A percentile compares a stretch with the other conserved stretches of the same genome.
phyloP scores from a whole-genome alignment of 2,888 invertebrate genomes.

The Falcaria lacertinaria region DNA sequence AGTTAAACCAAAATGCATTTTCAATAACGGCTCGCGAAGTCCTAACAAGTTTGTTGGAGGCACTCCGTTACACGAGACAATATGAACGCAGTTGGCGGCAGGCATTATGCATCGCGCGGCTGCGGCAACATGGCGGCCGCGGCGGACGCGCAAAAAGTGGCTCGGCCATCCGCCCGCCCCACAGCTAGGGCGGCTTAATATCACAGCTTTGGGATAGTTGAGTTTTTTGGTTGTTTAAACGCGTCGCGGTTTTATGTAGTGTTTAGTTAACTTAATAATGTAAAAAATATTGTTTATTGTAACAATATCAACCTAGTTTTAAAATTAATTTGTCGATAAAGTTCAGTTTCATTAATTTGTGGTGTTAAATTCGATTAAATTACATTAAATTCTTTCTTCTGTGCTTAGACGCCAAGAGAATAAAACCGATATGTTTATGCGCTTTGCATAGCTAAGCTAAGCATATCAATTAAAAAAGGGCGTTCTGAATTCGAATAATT shows the following conservation, averaged over 20 bases:
- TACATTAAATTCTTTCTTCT: too few relatives aligned
- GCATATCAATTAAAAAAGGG: too few relatives aligned
- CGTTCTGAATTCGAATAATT: too few relatives aligned
- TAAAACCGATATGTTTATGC: too few relatives aligned
- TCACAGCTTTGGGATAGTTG: neutral
- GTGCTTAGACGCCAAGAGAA: too few relatives aligned
- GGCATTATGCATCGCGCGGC: conserved; percentile 45
- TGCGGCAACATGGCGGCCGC: conserved; percentile 26
- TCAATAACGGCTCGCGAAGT: neutral
- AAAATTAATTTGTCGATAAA: too few relatives aligned
- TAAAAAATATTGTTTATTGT: neutral
- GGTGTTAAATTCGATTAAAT: too few relatives aligned
- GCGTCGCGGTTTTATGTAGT: neutral
- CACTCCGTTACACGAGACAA: conserved; percentile 18
- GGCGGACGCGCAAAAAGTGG: conserved; percentile 25
- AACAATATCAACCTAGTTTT: too few relatives aligned
- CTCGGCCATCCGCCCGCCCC: conserved; percentile 1
- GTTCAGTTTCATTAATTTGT: too few relatives aligned
- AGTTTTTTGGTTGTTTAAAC: neutral
- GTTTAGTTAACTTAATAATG: neutral
- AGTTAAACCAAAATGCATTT: neutral
- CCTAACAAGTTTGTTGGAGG: conserved; percentile 22
- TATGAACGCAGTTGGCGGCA: conserved; percentile 40
- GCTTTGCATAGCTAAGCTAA: too few relatives aligned
- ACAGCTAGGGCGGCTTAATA: neutral